Conservation (phyloP, 2,113 vertebrate species). For the Hippopotamus amphibius region DNA sequence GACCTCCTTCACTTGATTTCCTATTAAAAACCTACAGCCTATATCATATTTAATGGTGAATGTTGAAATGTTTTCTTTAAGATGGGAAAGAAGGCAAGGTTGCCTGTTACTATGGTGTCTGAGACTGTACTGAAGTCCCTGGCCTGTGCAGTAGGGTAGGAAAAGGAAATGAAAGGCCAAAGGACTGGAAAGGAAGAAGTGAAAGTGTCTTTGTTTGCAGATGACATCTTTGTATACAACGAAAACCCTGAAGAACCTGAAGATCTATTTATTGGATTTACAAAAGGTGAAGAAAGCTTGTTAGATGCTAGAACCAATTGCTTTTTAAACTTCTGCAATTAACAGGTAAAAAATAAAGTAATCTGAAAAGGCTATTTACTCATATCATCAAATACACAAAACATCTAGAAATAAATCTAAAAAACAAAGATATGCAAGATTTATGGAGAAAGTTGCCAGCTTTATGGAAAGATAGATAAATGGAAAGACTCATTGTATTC, state of each 20-base stretch:
- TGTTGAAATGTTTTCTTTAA: not conserved
- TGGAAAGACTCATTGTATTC: not conserved
- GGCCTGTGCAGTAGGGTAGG: not conserved
- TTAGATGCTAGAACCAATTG: not conserved
- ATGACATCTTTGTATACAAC: not conserved
- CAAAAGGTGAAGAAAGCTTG: not conserved
- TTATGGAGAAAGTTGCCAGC: not conserved
- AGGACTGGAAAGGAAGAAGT: not conserved
- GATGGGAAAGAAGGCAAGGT: not conserved
- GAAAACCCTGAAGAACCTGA: not conserved
- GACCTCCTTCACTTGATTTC: not conserved
- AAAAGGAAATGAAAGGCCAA: not conserved
- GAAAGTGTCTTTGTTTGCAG: not conserved
- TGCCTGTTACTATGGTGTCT: not conserved
- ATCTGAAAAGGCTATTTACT: not conserved
- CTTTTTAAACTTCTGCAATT: not conserved
- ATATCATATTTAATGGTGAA: not conserved
- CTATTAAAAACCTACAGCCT: not conserved
- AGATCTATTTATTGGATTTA: not conserved
- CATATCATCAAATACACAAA: not conserved
- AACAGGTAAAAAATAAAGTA: not conserved
- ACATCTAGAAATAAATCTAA: not conserved
- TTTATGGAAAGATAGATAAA: not conserved
- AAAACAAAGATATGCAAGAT: not conserved
- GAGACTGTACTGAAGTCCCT: not conserved